phyloP scores from a whole-genome alignment of 2,113 vertebrate species.

The Brienomyrus brachyistius region DNA sequence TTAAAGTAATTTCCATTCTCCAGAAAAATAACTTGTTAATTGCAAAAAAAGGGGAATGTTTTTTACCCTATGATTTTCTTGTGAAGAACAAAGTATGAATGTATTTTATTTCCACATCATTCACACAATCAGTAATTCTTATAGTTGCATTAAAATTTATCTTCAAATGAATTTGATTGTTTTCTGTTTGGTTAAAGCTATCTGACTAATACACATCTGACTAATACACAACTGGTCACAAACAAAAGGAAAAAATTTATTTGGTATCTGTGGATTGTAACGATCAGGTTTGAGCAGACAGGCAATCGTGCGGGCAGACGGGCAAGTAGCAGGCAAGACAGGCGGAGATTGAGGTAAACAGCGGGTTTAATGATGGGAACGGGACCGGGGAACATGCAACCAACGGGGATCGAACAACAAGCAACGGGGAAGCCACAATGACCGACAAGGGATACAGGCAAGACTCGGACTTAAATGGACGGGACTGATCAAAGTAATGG shows the following conservation, averaged over 20 bases:
- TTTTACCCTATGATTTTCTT: slow-evolving; percentile 46
- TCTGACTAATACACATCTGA: slow-evolving; percentile 41
- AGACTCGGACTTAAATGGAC: too few relatives aligned
- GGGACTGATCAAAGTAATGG: too few relatives aligned
- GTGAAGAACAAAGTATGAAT: slow-evolving; percentile 56
- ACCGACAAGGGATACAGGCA: too few relatives aligned
- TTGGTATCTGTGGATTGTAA: neutral
- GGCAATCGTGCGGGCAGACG: too few relatives aligned
- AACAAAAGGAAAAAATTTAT: neutral
- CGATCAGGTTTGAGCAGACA: too few relatives aligned
- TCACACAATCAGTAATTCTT: slow-evolving; percentile 53
- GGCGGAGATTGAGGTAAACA: too few relatives aligned
- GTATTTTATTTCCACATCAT: slow-evolving; percentile 65
- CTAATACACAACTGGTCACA: neutral
- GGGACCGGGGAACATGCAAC: too few relatives aligned
- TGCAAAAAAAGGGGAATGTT: slow-evolving; percentile 60
- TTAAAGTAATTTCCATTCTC: slow-evolving; percentile 67
- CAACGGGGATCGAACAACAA: too few relatives aligned
- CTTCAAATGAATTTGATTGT: neutral
- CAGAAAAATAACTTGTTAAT: slow-evolving; percentile 67
- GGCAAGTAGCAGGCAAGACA: too few relatives aligned
- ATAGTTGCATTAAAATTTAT: slow-evolving; percentile 4
- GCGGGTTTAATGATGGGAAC: too few relatives aligned
- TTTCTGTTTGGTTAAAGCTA: slow-evolving; percentile 42
- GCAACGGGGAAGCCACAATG: too few relatives aligned